These are phyloP conservation scores for Agonopterix arenella DNA, from an alignment of 2,888 invertebrate genomes.

Conservation along the genomic window DNA sequence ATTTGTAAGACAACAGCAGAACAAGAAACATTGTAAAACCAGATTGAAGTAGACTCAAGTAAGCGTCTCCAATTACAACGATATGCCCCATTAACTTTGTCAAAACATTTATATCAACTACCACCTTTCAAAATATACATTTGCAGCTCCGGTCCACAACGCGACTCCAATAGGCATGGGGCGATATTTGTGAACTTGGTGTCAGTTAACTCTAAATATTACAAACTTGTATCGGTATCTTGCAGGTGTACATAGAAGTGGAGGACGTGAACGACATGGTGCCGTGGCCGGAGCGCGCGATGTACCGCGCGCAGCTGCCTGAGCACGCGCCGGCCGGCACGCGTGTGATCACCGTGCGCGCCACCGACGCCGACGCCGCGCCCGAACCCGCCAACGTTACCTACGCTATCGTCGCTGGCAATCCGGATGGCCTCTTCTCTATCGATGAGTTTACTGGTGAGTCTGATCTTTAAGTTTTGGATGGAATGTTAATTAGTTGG, in stretches of 20 bases:
- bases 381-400: constrained; percentile 80
- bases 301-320: constrained; percentile 87
- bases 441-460: constrained; percentile 91
- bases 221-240: background rate
- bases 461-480: constrained; percentile 12
- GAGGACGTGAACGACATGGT: constrained; percentile 97
- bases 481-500: no score
- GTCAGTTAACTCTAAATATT: no score
- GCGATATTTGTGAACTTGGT: no score
- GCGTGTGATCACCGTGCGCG: constrained; percentile 84
- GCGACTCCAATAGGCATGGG: no score
- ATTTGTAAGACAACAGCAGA: no score
- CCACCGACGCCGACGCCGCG: constrained; percentile 87
- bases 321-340: constrained; percentile 87
- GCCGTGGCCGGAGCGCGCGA: constrained; percentile 91
- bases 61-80: no score
- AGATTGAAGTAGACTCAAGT: no score
- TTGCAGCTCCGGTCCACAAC: no score
- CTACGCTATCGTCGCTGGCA: constrained; percentile 92
- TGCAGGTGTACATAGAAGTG: constrained; percentile 78
- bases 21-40: no score
- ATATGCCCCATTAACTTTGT: no score
- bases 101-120: no score
- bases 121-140: no score
- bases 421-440: constrained; percentile 93